Base-by-base conservation (phyloP, 2,113 vertebrate genomes). In the Chionis minor region DNA sequence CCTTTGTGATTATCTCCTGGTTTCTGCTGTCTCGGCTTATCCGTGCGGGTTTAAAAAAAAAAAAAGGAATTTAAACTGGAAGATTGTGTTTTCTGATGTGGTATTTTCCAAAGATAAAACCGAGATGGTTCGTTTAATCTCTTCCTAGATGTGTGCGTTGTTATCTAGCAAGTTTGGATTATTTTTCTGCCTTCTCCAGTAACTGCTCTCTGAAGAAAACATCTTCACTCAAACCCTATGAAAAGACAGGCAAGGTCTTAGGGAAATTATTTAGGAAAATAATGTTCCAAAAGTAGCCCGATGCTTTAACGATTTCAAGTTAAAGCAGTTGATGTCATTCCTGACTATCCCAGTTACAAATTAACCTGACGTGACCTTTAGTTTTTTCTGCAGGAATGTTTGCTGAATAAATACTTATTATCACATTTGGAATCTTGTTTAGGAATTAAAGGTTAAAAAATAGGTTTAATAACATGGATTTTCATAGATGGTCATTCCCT, bases 291-390 rank as follows among this genome's bases (percentile, higher is more conserved):
- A 81, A 59, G 42, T 61, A 81, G 51, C 59, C 71, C 47, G 32
- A 2, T n/a, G 5, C 75, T 63, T 56, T 33, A 70, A 47, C 12
- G 27, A 63, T 91, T 82, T 67, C 26, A 82, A 24, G 78, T 65
- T 86, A 30, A 80, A 87, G 79, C n/a, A 70, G 74, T 79, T 69
- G 78, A 33, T 91, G 49, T 82, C 27, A 49, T 85, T 93, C 72
- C 77, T 79, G 58, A 58, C 78, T 80, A 52, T 58, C 63, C 66
- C 74, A 44, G 91, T 97, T 97, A 96, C 59, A 97, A 58, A 97
- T 97, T 97, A 97, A 97, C 93, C 78, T 77, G 81, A 35, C 6
- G 0, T 9, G 91, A 85, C 89, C 94, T 94, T 81, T 66, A 92
- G 45, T 19, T 42, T 86, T 84, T 81, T 33, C 56, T 91, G 33